Base-by-base conservation (phyloP, 2,113 vertebrate genomes). In the Podilymbus podiceps region DNA sequence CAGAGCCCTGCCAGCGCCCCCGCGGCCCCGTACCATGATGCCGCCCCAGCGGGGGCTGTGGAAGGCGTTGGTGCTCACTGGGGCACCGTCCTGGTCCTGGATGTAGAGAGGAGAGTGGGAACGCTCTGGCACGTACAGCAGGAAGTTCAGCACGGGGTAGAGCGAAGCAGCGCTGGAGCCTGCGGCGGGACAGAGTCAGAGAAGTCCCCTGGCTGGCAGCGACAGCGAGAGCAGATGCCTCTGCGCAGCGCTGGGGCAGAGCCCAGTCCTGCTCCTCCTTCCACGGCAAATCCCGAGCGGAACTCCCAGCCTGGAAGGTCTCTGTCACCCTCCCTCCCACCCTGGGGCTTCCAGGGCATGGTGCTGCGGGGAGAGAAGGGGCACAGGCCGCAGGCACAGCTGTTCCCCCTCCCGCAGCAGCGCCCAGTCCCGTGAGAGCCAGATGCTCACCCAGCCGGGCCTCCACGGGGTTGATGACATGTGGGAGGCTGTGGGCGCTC, bases 31-130 rank as follows among this genome's bases (percentile, higher is more conserved):
- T 98, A 99, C 99, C 99, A 99, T 99, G 92, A 99, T 99, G 66
- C 99, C 99, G 0, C 99, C 99, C 99, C 99, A 99, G 59, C 99
- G 99, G 25, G 99, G 99, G 78, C 99, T 99, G 96, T 99, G 99
- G 97, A 99, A 99, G 4, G 99, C 99, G 1, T 99, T 99, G 82
- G 98, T 98, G 30, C 97, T 87, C 81, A 99, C 99, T 31, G 98
- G 96, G 62, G 95, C 95, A 21, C 99, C 99, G 3, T 98, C 98
- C 94, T 97, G 98, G 97, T 99, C 99, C 75, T 98, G 98, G 96
- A 99, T 99, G 90, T 99, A 98, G 52, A 99, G 98, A 0, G 99
- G 99, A 11, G 99, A 98, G 80, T 99, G 99, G 21, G 98, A 98
- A 7, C 98, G 98, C 86, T 99, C 99, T 0, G 99, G 99, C 40